phyloP scores from a whole-genome alignment of 1,140 invertebrate genomes.

The Drosophila eugracilis region DNA sequence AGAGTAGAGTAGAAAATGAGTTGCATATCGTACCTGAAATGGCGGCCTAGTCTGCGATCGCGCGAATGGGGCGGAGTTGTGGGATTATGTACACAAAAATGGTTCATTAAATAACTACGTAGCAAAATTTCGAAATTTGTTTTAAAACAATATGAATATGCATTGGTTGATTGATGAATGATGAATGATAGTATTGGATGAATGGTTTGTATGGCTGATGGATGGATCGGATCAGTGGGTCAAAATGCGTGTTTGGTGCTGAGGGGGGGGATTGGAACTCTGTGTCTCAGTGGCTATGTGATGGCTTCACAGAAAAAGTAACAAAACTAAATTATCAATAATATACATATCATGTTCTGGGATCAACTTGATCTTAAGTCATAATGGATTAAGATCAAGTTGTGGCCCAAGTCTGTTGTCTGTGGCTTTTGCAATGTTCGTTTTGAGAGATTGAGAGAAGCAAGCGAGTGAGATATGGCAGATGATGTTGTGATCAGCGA shows the following conservation, averaged over 20 bases:
- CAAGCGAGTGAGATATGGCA: constrained; percentile 41
- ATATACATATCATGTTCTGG: background rate
- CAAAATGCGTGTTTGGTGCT: constrained; percentile 19
- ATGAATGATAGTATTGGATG: constrained; percentile 35
- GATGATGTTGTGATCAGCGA: constrained; percentile 37
- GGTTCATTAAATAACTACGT: constrained; percentile 83
- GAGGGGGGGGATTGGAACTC: constrained; percentile 19
- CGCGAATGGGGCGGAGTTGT: constrained; percentile 79
- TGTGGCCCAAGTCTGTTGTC: constrained; percentile 18
- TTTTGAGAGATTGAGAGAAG: constrained; percentile 25
- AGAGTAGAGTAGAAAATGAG: constrained; percentile 78
- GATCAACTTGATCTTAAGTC: background rate
- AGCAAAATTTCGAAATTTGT: constrained; percentile 79
- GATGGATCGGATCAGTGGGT: constrained; percentile 1
- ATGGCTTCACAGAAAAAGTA: constrained; percentile 8
- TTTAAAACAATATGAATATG: constrained; percentile 54
- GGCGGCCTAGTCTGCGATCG: constrained; percentile 84
- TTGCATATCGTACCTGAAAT: constrained; percentile 84
- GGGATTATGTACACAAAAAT: constrained; percentile 84
- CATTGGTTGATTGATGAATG: constrained; percentile 23
- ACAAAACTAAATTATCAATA: constrained; percentile 14
- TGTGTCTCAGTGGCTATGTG: constrained; percentile 9
- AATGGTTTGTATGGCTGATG: constrained; percentile 5
- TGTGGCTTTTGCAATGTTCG: constrained; percentile 17
- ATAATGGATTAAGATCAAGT: background rate